Evolutionary conservation across 2,888 invertebrate species (phyloP), one percentile per base, ranked within the genome.

Genomic region (Mantis religiosa): DNA sequence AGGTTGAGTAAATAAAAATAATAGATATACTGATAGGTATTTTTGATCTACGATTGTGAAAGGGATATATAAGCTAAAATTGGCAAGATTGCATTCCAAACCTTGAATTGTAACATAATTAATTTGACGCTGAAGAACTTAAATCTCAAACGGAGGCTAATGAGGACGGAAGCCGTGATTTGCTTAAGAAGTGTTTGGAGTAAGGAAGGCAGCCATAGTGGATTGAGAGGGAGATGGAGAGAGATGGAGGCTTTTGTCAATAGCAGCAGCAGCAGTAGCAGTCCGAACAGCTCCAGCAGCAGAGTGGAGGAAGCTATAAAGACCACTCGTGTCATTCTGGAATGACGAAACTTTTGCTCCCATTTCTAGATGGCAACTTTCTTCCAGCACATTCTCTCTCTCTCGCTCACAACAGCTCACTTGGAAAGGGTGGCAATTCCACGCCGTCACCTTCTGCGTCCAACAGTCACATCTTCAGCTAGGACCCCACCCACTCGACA

Each of bases 241-340:
- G 47, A 85, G 85, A 85, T 88, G 93, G 93, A 93, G 93, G 93
- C 94, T 94, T 94, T 94, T 94, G 94, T 94, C 94, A 94, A 94
- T 94, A 94, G 93, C 25, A 41, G 27, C 47, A 15, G 27, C 41
- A 34, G n/a, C 84, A n/a, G 28, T 30, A 30, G 7, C 91, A 89
- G 88, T 84, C 90, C 41, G 41, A 41, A 41, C 41, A 41, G 41
- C 41, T 41, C 41, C 90, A 30, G 30, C 90, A 90, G 91, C 90
- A 91, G 91, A 90, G 90, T 92, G 91, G 91, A 91, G 92, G 87
- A 89, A 89, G 93, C 94, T 93, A 94, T 94, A 94, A 94, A 94
- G 94, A 94, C 93, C 94, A 94, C 94, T 94, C 94, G 94, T 94
- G 94, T 94, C 94, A 94, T 93, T 93, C 93, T 93, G 93, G 94